Evolutionary conservation across 2,113 vertebrate genomes (phyloP).

Genomic region (Saguinus midas): DNA sequence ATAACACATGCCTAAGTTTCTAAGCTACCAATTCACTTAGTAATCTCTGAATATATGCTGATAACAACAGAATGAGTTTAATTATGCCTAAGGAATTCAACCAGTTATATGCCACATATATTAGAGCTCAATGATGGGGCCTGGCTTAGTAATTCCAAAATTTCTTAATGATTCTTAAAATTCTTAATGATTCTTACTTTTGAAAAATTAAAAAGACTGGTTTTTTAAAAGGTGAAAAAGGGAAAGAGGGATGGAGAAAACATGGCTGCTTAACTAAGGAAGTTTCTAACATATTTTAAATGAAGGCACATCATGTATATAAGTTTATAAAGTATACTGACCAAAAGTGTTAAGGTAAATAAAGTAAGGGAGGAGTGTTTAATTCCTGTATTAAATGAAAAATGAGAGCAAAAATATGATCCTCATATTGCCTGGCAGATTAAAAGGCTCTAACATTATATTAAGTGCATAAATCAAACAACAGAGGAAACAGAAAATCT

Average conservation of each 20-base stretch:
- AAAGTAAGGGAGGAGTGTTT: not conserved
- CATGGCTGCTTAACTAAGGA: not conserved
- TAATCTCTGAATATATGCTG: constrained; percentile 1
- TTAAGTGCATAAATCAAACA: not conserved
- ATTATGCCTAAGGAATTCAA: constrained; percentile 4
- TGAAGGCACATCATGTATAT: not conserved
- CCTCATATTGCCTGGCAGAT: not conserved
- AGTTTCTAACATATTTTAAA: not conserved
- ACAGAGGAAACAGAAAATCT: not conserved
- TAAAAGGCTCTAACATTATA: not conserved
- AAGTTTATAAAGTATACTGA: not conserved
- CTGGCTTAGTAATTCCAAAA: not conserved
- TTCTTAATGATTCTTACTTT: too few species aligned
- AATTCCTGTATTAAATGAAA: constrained; percentile 9
- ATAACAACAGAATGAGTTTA: constrained; percentile 14
- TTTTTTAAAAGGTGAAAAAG: not conserved
- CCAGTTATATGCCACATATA: not conserved
- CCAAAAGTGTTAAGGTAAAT: not conserved
- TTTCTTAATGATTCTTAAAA: not conserved
- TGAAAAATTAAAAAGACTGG: not conserved
- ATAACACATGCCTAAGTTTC: not conserved
- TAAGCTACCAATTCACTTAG: constrained; percentile 3
- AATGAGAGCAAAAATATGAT: not conserved
- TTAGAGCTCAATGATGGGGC: not conserved
- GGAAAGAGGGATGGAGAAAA: not conserved